phyloP scores from a whole-genome alignment of 2,888 invertebrate genomes.

The Marasmarcha lunaedactyla region DNA sequence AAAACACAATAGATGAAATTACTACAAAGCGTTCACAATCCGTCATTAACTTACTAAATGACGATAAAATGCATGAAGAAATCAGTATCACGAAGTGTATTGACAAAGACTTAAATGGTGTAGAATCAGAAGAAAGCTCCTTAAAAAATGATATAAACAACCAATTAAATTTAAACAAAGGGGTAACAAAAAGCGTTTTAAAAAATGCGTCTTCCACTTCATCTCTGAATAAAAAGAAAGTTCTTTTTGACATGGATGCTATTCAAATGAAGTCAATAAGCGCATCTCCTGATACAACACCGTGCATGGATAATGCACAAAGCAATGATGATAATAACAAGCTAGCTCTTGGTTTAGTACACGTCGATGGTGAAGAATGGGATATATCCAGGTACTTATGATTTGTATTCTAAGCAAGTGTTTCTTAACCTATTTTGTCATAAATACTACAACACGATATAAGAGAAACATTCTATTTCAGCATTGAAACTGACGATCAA shows the following conservation, averaged over 20 bases:
- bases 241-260: slow-evolving; percentile 72
- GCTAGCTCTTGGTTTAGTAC: slow-evolving; percentile 43
- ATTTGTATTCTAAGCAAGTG: no score
- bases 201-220: slow-evolving; percentile 69
- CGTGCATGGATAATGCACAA: slow-evolving; percentile 40
- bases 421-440: no score
- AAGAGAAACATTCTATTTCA: slow-evolving; percentile 22
- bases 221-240: slow-evolving; percentile 73
- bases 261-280: slow-evolving; percentile 65
- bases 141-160: not conserved
- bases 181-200: slow-evolving; percentile 63
- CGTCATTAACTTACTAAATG: slow-evolving; percentile 5
- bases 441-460: no score
- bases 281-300: slow-evolving; percentile 36
- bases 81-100: no score
- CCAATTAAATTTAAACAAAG: not conserved
- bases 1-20: no score
- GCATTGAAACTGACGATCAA: slow-evolving; percentile 52
- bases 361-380: slow-evolving; percentile 63
- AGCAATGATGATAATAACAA: slow-evolving; percentile 47
- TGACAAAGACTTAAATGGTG: no score
- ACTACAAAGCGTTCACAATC: slow-evolving; percentile 27
- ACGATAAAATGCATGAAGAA: no score
- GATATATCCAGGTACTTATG: slow-evolving; percentile 65
- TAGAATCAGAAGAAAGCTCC: not conserved